Evolutionary conservation across 1,140 invertebrate species (phyloP).

Genomic region (Musca domestica): DNA sequence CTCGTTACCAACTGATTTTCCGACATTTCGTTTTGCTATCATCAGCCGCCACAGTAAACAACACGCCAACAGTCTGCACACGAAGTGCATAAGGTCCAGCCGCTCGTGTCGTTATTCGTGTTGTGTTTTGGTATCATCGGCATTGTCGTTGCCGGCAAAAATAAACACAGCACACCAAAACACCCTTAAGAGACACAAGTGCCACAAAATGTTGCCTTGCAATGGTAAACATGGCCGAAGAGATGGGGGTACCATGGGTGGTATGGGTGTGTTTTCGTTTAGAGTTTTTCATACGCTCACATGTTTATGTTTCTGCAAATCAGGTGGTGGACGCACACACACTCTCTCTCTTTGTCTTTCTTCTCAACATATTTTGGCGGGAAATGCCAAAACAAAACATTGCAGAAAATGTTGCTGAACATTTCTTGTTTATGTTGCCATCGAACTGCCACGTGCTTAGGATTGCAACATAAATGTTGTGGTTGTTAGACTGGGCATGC

Average conservation of each 20-base stretch:
- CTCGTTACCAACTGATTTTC: conserved; percentile 48
- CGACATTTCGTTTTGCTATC: conserved; percentile 19
- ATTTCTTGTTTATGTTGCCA: background rate
- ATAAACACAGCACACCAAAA: conserved; percentile 9
- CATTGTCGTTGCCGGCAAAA: conserved; percentile 11
- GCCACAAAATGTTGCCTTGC: background rate
- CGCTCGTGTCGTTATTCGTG: background rate
- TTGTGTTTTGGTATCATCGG: background rate
- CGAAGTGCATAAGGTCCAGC: conserved; percentile 5
- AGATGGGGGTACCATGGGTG: background rate
- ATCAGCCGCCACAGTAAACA: conserved; percentile 8
- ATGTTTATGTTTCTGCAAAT: too few species aligned
- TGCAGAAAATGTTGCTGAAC: conserved; percentile 5
- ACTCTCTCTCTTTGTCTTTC: too few species aligned
- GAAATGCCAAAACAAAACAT: conserved; percentile 1
- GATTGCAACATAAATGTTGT: background rate
- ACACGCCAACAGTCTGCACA: conserved; percentile 9
- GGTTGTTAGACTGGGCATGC: background rate
- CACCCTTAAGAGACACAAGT: background rate
- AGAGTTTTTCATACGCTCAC: too few species aligned
- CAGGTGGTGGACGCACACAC: too few species aligned
- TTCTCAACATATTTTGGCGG: conserved; percentile 3
- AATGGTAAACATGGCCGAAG: background rate
- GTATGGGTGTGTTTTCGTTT: background rate
- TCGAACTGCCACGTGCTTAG: background rate